These are phyloP conservation scores for Hepsetus odoe DNA, from an alignment of 2,113 vertebrate species.

Conservation along the genomic window DNA sequence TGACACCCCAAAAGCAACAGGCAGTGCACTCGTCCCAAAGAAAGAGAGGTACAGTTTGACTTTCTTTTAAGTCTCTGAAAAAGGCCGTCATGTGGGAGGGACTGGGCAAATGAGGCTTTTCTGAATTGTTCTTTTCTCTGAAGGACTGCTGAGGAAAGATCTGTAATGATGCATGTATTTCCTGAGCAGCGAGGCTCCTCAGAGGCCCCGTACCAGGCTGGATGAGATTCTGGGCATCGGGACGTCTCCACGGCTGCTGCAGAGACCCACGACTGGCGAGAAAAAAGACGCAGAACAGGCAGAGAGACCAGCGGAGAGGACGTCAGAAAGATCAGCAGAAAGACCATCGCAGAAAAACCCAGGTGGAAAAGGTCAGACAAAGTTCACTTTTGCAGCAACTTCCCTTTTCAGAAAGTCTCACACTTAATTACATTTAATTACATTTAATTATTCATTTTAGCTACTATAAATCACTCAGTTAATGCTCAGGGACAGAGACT, in stretches of 20 bases:
- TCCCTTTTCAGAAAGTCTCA: too few relatives aligned
- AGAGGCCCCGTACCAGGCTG: slow-evolving; percentile 78
- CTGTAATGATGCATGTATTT: not conserved
- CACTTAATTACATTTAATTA: too few relatives aligned
- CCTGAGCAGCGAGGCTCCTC: slow-evolving; percentile 68
- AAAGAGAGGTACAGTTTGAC: slow-evolving; percentile 63
- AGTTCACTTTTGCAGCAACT: not conserved
- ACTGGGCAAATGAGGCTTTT: too few relatives aligned
- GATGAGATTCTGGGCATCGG: slow-evolving; percentile 84
- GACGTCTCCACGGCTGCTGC: slow-evolving; percentile 69
- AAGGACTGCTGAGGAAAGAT: not conserved
- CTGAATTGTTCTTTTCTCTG: not conserved
- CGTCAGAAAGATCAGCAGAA: slow-evolving; percentile 57
- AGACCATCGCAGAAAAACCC: slow-evolving; percentile 63
- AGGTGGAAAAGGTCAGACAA: slow-evolving; percentile 58
- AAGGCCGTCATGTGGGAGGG: too few relatives aligned
- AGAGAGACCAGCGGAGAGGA: slow-evolving; percentile 54
- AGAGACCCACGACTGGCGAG: slow-evolving; percentile 69
- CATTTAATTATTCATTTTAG: too few relatives aligned
- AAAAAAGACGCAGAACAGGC: slow-evolving; percentile 68
- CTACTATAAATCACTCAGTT: too few relatives aligned
- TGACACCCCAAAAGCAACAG: slow-evolving; percentile 62
- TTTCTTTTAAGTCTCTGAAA: too few relatives aligned
- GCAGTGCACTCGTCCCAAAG: slow-evolving; percentile 49
- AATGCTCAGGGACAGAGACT: too few relatives aligned